phyloP scores from a whole-genome alignment of 2,797 vertebrate species.

The Dermochelys coriacea region DNA sequence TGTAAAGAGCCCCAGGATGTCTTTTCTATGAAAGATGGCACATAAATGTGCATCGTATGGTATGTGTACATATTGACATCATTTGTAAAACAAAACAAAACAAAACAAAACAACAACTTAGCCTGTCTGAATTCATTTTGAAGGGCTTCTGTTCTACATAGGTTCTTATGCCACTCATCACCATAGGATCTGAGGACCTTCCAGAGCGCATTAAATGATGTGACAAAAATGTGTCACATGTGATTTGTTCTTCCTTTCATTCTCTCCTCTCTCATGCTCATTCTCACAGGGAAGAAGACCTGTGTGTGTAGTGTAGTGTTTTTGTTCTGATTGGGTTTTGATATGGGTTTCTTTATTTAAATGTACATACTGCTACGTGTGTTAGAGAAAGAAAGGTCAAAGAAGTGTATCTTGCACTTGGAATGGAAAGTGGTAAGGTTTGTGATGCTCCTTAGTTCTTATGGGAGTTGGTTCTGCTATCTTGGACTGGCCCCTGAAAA shows the following conservation, averaged over 20 bases:
- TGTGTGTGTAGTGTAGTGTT: neutral
- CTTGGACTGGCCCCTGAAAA: neutral
- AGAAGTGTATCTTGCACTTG: neutral
- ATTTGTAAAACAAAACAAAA: neutral
- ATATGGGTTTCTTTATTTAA: slow-evolving; percentile 7
- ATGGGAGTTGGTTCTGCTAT: neutral
- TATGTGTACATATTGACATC: neutral
- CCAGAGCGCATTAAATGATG: neutral
- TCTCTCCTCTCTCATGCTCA: neutral
- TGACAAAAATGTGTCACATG: neutral
- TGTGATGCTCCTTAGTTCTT: neutral
- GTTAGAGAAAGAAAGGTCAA: neutral
- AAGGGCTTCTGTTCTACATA: neutral
- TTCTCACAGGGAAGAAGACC: neutral
- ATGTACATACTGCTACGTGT: neutral
- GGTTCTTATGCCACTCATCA: neutral
- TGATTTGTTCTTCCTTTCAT: neutral
- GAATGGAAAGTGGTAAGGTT: neutral
- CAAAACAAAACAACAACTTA: neutral
- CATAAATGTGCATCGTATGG: neutral
- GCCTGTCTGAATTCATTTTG: neutral
- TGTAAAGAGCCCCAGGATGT: neutral
- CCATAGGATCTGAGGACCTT: neutral
- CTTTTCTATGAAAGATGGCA: neutral
- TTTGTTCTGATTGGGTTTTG: neutral